Evolutionary conservation across 2,797 vertebrate species (phyloP), one percentile per base, ranked within the genome.

Genomic region (Salarias fasciatus): DNA sequence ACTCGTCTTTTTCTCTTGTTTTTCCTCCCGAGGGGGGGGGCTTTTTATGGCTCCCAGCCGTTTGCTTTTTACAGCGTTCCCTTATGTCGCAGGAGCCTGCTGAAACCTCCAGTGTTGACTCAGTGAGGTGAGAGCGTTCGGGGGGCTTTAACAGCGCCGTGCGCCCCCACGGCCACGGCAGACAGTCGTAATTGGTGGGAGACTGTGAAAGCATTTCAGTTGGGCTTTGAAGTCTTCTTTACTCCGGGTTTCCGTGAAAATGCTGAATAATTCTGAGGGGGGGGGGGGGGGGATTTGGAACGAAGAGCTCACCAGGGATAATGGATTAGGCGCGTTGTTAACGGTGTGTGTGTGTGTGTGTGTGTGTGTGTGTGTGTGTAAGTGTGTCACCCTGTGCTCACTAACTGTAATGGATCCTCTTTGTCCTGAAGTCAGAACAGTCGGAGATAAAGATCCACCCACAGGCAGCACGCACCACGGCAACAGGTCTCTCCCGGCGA

Each of bases 401-500:
- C 63, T 73, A 67, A 77, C 48, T 84, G 87, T 88, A 87, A 89
- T 73, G 47, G 81, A 88, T 86, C 77, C 53, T 69, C 74, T 89
- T 91, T 88, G 86, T 90, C 68, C 59, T 52, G 35, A 83, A 86
- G 77, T 88, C 82, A 77, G 62, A 35, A 24, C 38, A 15, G 33
- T 63, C 55, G 15, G 28, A 78, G 72, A 85, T 80, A 84, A 84
- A 84, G 80, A 82, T 86, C 86, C 86, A 79, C 82, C 82, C 79
- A 88, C 78, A 67, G 18, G 77, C 79, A 85, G 80, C 84, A 75
- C 84, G 83, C 82, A 88, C 79, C 83, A 86, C 86, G 80, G 92
- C 93, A 95, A 94, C 93, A 91, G 93, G 91, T 91, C 77, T 79
- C 75, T 80, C 69, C 18, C 86, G 88, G 89, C 77, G 36, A 77